These are phyloP conservation scores for Plotosus lineatus DNA, from an alignment of 2,113 vertebrate genomes.

Conservation along the genomic window DNA sequence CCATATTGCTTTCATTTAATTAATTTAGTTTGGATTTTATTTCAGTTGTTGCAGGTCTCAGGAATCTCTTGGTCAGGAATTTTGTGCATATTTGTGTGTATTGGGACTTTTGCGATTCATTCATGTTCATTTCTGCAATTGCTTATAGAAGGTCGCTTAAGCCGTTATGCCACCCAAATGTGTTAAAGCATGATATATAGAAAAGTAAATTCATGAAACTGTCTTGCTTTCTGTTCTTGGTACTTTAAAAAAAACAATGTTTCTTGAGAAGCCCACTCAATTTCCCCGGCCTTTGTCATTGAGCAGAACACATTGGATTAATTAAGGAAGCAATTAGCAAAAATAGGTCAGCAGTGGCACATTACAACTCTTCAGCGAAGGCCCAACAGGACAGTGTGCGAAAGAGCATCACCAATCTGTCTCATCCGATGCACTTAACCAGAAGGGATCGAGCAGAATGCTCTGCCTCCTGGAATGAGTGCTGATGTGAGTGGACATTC, in stretches of 20 bases:
- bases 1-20: too few relatives aligned
- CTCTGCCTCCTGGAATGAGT: conserved; percentile 2
- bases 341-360: conserved; percentile 22
- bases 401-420: conserved; percentile 32
- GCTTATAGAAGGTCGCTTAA: too few relatives aligned
- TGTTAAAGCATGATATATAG: conserved; percentile 16
- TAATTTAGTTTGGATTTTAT: too few relatives aligned
- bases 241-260: conserved; percentile 8
- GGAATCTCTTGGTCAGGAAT: too few relatives aligned
- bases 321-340: conserved; percentile 33
- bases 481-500: conserved; percentile 49
- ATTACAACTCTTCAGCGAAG: conserved; percentile 21
- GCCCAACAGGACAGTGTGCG: conserved; percentile 43
- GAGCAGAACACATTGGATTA: conserved; percentile 28
- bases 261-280: conserved; percentile 11
- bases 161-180: too few relatives aligned
- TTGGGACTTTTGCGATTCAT: too few relatives aligned
- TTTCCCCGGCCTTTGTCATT: conserved; percentile 26
- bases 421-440: conserved; percentile 16
- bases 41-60: too few relatives aligned
- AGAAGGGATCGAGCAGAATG: conserved; percentile 27
- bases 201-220: not conserved
- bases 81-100: too few relatives aligned
- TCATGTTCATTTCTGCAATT: too few relatives aligned
- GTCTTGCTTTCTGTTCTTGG: not conserved